These are phyloP conservation scores for Dicycla oo DNA, from an alignment of 2,888 invertebrate species.

Conservation along the genomic window DNA sequence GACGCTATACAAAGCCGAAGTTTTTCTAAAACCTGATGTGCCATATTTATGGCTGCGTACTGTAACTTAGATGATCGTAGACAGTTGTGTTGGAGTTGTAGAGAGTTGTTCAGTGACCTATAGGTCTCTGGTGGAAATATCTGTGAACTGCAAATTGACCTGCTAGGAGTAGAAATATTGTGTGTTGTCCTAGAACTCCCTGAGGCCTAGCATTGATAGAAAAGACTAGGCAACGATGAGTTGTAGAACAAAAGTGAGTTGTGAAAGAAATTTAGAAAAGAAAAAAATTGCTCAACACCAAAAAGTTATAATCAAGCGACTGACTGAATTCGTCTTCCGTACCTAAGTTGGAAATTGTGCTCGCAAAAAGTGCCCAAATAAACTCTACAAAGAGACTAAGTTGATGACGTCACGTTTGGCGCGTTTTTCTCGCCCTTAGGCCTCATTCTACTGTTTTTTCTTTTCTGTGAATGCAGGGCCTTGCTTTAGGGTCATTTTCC, in stretches of 20 bases:
- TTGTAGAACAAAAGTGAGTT: not conserved
- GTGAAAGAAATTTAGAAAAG: not conserved
- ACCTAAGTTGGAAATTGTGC: not conserved
- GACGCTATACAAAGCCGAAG: not conserved
- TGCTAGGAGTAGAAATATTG: conserved; percentile 26
- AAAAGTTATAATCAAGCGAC: not conserved
- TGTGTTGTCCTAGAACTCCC: conserved; percentile 17
- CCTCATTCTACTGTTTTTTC: not conserved
- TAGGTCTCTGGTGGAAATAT: conserved; percentile 33
- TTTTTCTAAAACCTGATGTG: conserved; percentile 13
- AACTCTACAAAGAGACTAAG: not conserved
- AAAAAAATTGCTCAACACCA: not conserved
- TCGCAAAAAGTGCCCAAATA: not conserved
- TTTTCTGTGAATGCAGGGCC: not conserved
- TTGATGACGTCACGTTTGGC: not conserved
- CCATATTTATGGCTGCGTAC: conserved; percentile 12
- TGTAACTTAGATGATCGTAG: conserved; percentile 50
- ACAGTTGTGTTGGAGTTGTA: conserved; percentile 42
- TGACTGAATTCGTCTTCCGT: not conserved
- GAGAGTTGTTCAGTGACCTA: conserved; percentile 32
- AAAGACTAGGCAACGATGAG: not conserved
- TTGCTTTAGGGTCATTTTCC: no score
- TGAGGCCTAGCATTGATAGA: not conserved
- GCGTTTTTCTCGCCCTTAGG: not conserved
- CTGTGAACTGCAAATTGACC: conserved; percentile 10